Evolutionary conservation across 2,113 vertebrate species (phyloP).

Genomic region (Saimiri boliviensis): DNA sequence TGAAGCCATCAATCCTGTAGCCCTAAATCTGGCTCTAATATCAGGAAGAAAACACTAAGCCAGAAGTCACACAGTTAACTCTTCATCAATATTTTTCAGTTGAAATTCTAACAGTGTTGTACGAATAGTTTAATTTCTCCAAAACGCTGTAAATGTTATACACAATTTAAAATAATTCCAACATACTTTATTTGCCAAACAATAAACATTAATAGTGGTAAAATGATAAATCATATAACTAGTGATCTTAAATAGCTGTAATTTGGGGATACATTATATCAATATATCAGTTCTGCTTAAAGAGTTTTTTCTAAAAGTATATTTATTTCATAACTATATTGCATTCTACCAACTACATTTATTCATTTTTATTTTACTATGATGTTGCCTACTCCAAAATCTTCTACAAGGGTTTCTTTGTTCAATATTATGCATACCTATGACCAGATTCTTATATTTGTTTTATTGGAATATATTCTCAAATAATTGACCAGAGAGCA

Average conservation of each 20-base stretch:
- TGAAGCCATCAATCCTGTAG: neutral
- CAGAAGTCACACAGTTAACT: neutral
- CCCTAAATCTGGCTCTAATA: slow-evolving; percentile 21
- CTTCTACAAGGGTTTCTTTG: neutral
- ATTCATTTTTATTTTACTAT: neutral
- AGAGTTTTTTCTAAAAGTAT: neutral
- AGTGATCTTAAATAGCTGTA: neutral
- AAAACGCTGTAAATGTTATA: neutral
- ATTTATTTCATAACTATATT: neutral
- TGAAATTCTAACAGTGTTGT: neutral
- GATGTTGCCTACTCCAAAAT: neutral
- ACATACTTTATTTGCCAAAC: neutral
- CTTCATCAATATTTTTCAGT: neutral
- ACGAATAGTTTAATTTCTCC: neutral
- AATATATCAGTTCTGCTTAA: neutral
- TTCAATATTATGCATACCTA: neutral
- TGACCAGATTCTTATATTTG: neutral
- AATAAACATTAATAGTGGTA: neutral
- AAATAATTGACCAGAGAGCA: neutral
- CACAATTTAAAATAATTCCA: neutral
- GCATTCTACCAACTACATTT: neutral
- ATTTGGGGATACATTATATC: neutral
- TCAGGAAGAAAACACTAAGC: neutral
- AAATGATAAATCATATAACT: neutral
- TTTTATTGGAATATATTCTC: neutral